Percentiles rank a stretch among this genome's conserved stretches.
Conservation (phyloP, 2,888 invertebrate species). For the Eilema sororculum region DNA sequence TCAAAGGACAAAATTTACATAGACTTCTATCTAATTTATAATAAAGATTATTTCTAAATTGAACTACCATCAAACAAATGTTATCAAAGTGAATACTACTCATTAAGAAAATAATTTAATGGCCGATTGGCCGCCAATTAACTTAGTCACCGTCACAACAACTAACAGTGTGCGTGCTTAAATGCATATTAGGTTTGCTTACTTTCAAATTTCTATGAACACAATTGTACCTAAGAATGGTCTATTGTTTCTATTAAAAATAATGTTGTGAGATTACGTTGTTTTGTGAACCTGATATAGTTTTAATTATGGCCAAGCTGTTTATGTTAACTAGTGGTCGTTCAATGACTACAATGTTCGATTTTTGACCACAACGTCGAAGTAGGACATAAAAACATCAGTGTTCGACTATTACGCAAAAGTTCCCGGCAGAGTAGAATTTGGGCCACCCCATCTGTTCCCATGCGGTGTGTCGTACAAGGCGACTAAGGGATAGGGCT, state of each 20-base stretch:
- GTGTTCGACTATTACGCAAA: too few relatives aligned
- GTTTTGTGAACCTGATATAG: conserved; percentile 11
- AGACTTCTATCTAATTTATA: conserved; percentile 3
- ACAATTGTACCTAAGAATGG: conserved; percentile 9
- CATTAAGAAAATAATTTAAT: background rate
- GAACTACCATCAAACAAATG: conserved; percentile 2
- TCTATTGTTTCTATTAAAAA: conserved; percentile 19
- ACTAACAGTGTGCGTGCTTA: conserved; percentile 10
- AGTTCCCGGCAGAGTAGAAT: too few relatives aligned
- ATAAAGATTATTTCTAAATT: background rate
- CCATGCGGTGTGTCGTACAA: too few relatives aligned
- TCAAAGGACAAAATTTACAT: conserved; percentile 17
- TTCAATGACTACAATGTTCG: too few relatives aligned
- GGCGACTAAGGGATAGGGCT: too few relatives aligned
- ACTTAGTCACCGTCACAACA: background rate
- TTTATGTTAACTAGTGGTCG: background rate
- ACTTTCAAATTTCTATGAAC: conserved; percentile 19
- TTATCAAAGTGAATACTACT: conserved; percentile 5
- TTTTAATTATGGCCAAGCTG: background rate
- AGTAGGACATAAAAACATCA: too few relatives aligned
- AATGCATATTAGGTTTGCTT: conserved; percentile 13
- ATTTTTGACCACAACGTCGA: too few relatives aligned
- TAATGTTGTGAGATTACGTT: background rate
- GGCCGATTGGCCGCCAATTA: background rate
- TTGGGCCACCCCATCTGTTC: too few relatives aligned